A percentile compares a stretch with the other conserved stretches of the same genome.
These are phyloP conservation scores for Lagocephalus sceleratus DNA, from an alignment of 2,797 vertebrate species.

Conservation along the genomic window DNA sequence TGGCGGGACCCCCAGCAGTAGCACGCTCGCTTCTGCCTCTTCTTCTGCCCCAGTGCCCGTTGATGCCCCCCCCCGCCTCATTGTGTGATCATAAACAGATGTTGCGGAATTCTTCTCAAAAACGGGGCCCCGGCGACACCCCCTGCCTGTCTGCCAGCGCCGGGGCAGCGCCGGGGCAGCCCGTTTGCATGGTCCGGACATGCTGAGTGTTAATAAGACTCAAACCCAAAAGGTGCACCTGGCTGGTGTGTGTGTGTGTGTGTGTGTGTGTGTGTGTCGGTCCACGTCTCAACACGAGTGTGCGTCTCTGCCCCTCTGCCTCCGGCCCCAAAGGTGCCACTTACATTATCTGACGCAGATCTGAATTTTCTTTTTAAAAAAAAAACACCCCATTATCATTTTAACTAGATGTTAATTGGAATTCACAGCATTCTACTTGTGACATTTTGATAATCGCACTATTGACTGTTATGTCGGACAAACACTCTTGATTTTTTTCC, in stretches of 20 bases:
- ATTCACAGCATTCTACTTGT: conserved; percentile 75
- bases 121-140: conserved; percentile 80
- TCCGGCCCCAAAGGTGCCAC: background rate
- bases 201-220: conserved; percentile 5
- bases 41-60: conserved; percentile 55
- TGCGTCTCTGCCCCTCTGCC: conserved; percentile 5
- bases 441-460: conserved; percentile 79
- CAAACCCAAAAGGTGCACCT: conserved; percentile 8
- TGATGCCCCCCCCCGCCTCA: conserved; percentile 48
- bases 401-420: conserved; percentile 70
- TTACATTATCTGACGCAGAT: conserved; percentile 17
- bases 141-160: conserved; percentile 73
- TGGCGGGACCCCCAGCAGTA: conserved; percentile 58
- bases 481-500: conserved; percentile 66
- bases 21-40: conserved; percentile 47
- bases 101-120: conserved; percentile 88
- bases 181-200: background rate
- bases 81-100: conserved; percentile 93
- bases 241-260: background rate
- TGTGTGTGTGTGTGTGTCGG: background rate
- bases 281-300: background rate
- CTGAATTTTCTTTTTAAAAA: conserved; percentile 28
- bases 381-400: conserved; percentile 51
- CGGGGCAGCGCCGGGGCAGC: conserved; percentile 4
- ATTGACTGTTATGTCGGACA: conserved; percentile 78